These are phyloP conservation scores for Bhutanitis thaidina DNA, from an alignment of 2,888 invertebrate species.

Conservation along the genomic window DNA sequence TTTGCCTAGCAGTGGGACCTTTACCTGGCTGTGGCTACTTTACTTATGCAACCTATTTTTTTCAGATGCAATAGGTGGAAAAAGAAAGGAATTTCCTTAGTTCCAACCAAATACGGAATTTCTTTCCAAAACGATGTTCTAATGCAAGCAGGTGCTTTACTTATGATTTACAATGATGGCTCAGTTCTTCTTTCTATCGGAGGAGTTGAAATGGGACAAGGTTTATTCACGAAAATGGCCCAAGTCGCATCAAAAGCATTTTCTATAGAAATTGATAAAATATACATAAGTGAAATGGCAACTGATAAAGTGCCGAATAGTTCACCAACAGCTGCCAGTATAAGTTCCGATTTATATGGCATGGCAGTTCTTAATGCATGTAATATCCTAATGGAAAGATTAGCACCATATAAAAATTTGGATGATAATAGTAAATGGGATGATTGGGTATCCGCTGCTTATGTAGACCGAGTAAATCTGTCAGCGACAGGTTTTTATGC, in stretches of 20 bases:
- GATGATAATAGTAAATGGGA: slow-evolving; percentile 87
- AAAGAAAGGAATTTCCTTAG: slow-evolving; percentile 86
- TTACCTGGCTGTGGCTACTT: no score
- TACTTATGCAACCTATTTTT: no score
- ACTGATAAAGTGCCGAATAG: slow-evolving; percentile 92
- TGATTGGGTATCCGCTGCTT: slow-evolving; percentile 87
- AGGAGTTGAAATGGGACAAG: slow-evolving; percentile 95
- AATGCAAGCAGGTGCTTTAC: slow-evolving; percentile 89
- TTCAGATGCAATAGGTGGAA: slow-evolving; percentile 84
- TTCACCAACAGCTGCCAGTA: slow-evolving; percentile 88
- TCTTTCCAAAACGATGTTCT: slow-evolving; percentile 83
- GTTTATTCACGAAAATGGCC: slow-evolving; percentile 93
- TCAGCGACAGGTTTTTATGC: slow-evolving; percentile 88
- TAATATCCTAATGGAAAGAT: slow-evolving; percentile 80
- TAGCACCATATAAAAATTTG: slow-evolving; percentile 83
- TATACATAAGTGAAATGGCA: slow-evolving; percentile 86
- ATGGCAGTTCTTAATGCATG: slow-evolving; percentile 90
- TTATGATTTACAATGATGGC: slow-evolving; percentile 88
- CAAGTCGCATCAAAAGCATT: slow-evolving; percentile 87
- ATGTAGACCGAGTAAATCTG: slow-evolving; percentile 83
- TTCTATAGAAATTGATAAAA: slow-evolving; percentile 80
- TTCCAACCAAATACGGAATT: slow-evolving; percentile 89
- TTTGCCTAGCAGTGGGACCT: no score
- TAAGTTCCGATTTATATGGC: slow-evolving; percentile 89
- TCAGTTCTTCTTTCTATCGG: slow-evolving; percentile 89